Base-by-base conservation (phyloP, 2,113 vertebrate genomes). In the Semicossyphus pulcher region DNA sequence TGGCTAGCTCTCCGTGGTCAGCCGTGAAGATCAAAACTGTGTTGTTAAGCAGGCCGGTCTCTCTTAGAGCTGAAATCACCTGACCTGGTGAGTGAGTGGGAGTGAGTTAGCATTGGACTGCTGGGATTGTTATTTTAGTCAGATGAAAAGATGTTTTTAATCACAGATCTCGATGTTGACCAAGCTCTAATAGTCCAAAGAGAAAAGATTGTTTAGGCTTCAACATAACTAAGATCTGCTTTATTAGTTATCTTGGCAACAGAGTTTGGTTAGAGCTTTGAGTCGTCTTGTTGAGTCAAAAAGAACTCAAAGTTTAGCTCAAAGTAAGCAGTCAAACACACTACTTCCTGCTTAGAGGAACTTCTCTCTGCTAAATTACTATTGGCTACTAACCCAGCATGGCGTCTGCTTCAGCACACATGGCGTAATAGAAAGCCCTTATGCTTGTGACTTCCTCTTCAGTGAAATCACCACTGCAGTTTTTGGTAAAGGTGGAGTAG, bases 351-450 rank as follows among this genome's bases (percentile, higher is more conserved):
- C 20, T 26, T 9, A 5, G 8, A 20, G 0, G 31, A 20, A 49
- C 11, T 9, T 1, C 15, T 10, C 7, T 29, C 14, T 31, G 11
- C 29, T 34, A 10, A 62, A 75, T 41, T n/a, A 47, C 18, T 58
- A 5, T 25, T 31, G 23, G 64, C 29, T 51, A 93, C 95, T 80
- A 85, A 98, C 97, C 97, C 56, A 99, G 91, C 97, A 99, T 97
- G 69, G 94, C 94, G 82, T 99, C 97, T 54, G 97, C 92, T 83
- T 99, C 98, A 0, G 97, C 97, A 90, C 98, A 99, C 98, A 99
- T 99, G 58, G 97, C 97, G 64, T 98, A 99, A 91, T 99, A 99
- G 92, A 95, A 96, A 25, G 95, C 94, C 74, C 97, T 92, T 57
- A 99, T 97, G 72, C 89, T 87, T 90, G 71, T 94, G 60, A 99